These are phyloP conservation scores for Osmerus eperlanus DNA, from an alignment of 2,113 vertebrate genomes.

Conservation along the genomic window DNA sequence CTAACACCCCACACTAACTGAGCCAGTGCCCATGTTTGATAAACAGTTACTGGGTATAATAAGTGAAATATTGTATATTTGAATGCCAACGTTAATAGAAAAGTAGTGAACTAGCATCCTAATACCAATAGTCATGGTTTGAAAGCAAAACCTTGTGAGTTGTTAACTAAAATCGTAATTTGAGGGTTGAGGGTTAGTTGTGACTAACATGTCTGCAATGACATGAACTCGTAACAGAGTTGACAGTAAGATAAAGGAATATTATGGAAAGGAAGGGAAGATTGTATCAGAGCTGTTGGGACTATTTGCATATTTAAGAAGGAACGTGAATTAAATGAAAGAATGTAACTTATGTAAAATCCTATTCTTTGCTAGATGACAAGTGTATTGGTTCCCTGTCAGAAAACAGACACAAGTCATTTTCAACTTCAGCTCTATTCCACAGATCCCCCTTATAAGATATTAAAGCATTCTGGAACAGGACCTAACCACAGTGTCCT, in stretches of 20 bases:
- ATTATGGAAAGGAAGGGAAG: not conserved
- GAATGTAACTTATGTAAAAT: slow-evolving; percentile 64
- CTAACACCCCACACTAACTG: slow-evolving; percentile 2
- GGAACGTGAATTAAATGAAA: slow-evolving; percentile 37
- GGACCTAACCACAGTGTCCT: not conserved
- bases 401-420: no score
- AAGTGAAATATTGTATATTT: not conserved
- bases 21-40: not conserved
- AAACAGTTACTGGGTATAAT: not conserved
- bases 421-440: no score
- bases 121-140: no score
- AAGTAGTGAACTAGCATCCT: no score
- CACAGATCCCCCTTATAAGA: no score
- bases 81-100: no score
- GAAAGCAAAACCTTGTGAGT: no score
- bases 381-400: not conserved
- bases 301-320: slow-evolving; percentile 7
- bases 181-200: no score
- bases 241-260: not conserved
- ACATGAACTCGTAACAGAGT: not conserved
- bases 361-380: slow-evolving; percentile 42
- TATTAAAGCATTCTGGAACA: not conserved
- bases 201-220: no score
- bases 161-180: no score
- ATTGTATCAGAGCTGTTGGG: slow-evolving; percentile 7